A percentile compares a stretch with the other conserved stretches of the same genome.
Conservation (phyloP, 2,888 invertebrate genomes). For the Phoenoteleia sp. region DNA sequence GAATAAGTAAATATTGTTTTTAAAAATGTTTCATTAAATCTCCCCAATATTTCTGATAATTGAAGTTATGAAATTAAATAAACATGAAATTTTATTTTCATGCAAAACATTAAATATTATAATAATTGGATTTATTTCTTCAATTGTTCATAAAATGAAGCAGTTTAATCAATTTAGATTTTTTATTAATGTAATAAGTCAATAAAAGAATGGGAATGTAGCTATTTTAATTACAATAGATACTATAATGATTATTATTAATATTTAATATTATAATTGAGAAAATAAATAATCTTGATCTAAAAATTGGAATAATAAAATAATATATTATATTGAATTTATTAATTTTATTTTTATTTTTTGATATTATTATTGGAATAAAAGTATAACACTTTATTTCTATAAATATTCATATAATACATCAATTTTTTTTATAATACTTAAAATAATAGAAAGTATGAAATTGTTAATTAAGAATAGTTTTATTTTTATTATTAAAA, state of each 20-base stretch:
- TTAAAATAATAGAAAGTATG: constrained; percentile 11
- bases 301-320: constrained; percentile 90
- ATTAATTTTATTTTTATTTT: constrained; percentile 78
- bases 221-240: constrained; percentile 90
- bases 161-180: constrained; percentile 40
- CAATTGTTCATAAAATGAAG: constrained; percentile 79
- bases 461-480: not conserved
- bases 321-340: constrained; percentile 77
- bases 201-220: constrained; percentile 91
- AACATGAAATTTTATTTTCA: constrained; percentile 83
- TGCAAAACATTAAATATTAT: constrained; percentile 86
- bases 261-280: constrained; percentile 89
- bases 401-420: constrained; percentile 83
- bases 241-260: constrained; percentile 86
- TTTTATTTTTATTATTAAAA: constrained; percentile 18
- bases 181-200: constrained; percentile 86
- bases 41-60: constrained; percentile 88
- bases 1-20: constrained; percentile 89
- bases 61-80: constrained; percentile 87
- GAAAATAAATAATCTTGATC: constrained; percentile 88
- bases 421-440: constrained; percentile 41
- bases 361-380: constrained; percentile 88
- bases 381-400: constrained; percentile 85
- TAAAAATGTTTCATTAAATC: constrained; percentile 88
- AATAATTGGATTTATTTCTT: constrained; percentile 86